Evolutionary conservation across 2,113 vertebrate species (phyloP), one percentile per base, ranked within the genome.

Genomic region (Bambusicola thoracicus): DNA sequence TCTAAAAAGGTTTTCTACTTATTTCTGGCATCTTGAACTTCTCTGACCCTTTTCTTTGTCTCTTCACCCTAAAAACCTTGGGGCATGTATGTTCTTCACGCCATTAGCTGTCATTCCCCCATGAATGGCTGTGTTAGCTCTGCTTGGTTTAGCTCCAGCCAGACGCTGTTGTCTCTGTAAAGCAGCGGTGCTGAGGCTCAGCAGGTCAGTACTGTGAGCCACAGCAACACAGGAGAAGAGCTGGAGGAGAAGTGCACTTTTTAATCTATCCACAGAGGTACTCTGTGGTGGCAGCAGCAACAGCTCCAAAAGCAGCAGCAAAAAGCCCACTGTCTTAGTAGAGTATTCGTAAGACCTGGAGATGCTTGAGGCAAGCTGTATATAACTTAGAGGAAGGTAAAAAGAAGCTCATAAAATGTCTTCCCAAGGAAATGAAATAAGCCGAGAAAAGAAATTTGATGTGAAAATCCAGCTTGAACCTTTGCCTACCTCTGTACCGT

Each of bases 21-120:
- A 9, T 53, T 91, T 85, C 74, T 95, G 73, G 27, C 80, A 84
- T 88, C 80, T 84, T 81, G 80, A 94, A 91, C 90, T 93, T 91
- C 48, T 65, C 76, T 95, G 87, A 86, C 73, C 80, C 61, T 81
- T 94, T 36, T 55, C 70, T 77, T 87, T 89, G 81, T 63, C 53
- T 90, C 69, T 86, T 76, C 19, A 1, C 53, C 56, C 61, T 75
- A 78, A 85, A 53, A 94, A 83, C 72, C 76, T 56, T 51, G 16
- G 48, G 68, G 13, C 43, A 51, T 8, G 4, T 36, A 46, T 84
- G 29, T 15, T 62, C 56, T 59, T 89, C 49, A 49, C 1, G 24
- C 63, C 72, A 36, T 80, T 87, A 82, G 20, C 55, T 49, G 30
- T 34, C 1, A 2, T 70, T 85, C 22, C 38, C 89, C 38, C 34